Conservation (phyloP, 2,113 vertebrate species). For the Orientallactaga bullata region DNA sequence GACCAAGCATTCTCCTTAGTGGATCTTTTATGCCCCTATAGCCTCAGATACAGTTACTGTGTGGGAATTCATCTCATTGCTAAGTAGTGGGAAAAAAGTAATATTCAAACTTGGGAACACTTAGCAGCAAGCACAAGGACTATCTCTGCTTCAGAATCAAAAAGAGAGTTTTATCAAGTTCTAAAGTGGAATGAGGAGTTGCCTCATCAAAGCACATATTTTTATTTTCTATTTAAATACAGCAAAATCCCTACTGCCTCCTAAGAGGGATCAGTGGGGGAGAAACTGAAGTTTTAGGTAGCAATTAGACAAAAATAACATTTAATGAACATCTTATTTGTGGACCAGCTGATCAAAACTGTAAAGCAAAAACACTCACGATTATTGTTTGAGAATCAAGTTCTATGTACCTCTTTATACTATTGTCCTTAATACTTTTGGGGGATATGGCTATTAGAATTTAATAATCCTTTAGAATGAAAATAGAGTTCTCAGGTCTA, state of each 20-base stretch:
- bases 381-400: background rate
- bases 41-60: conserved; percentile 34
- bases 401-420: background rate
- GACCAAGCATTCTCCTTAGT: background rate
- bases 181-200: background rate
- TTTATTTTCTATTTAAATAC: background rate
- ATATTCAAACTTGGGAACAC: background rate
- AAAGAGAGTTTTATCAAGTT: conserved; percentile 12
- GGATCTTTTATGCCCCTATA: background rate
- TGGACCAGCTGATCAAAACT: background rate
- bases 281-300: conserved; percentile 13
- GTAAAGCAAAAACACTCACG: background rate
- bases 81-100: background rate
- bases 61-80: conserved; percentile 30
- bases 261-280: background rate
- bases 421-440: background rate
- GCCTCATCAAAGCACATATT: conserved; percentile 43
- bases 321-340: background rate
- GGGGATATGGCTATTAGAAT: background rate
- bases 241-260: background rate
- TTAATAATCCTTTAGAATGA: background rate
- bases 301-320: background rate
- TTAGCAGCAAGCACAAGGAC: background rate
- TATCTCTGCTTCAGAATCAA: background rate
- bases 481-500: background rate